phyloP scores from a whole-genome alignment of 2,888 invertebrate species.

The Rhimphoctona megacephalus region DNA sequence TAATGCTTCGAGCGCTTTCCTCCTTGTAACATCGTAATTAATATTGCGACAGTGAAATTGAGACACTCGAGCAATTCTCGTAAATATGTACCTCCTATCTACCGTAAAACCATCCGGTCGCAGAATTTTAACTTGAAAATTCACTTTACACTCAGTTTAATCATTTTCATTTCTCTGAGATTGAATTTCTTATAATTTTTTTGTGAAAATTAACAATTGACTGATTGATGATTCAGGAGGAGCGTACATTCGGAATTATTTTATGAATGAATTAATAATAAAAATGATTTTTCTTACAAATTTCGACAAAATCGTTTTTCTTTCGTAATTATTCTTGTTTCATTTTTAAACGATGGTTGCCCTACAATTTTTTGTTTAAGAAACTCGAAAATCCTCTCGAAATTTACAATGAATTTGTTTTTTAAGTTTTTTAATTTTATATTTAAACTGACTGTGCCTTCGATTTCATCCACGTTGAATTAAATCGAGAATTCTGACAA shows the following conservation, averaged over 20 bases:
- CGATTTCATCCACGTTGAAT: too few relatives aligned
- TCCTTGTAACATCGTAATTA: conserved; percentile 53
- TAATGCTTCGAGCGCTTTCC: not conserved
- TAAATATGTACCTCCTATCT: not conserved
- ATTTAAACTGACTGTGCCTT: too few relatives aligned
- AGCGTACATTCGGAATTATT: not conserved
- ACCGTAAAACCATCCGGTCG: not conserved
- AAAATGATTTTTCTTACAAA: too few relatives aligned
- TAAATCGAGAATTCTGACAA: too few relatives aligned
- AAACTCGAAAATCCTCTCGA: too few relatives aligned
- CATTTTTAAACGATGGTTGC: too few relatives aligned
- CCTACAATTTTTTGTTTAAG: too few relatives aligned
- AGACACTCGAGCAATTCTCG: conserved; percentile 20
- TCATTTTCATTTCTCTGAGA: not conserved
- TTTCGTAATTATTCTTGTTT: too few relatives aligned
- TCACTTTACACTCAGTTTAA: not conserved
- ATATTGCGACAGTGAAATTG: conserved; percentile 57
- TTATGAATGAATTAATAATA: too few relatives aligned
- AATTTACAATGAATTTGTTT: too few relatives aligned
- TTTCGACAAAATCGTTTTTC: too few relatives aligned
- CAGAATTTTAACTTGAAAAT: not conserved
- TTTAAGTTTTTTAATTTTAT: too few relatives aligned
- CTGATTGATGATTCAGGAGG: not conserved
- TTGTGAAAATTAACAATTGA: not conserved
- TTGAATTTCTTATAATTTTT: not conserved